Evolutionary conservation across 2,113 vertebrate species (phyloP), one percentile per base, ranked within the genome.

Genomic region (Campylomormyrus tamandua): DNA sequence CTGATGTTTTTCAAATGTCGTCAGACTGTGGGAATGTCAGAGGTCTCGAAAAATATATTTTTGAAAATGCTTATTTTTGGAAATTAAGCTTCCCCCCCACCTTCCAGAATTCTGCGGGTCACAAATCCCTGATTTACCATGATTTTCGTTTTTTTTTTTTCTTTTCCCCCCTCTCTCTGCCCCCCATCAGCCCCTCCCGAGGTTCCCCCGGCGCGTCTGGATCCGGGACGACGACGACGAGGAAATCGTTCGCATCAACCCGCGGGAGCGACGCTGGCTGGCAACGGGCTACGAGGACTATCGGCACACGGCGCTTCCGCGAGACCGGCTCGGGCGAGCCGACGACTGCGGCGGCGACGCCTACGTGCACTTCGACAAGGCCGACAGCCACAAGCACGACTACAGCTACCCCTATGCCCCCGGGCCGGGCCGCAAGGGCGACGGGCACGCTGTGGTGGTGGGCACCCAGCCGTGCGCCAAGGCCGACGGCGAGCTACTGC

Each of bases 221-320:
- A 98, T 99, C 87, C 96, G 96, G 0, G 98, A 97, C 0, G 97
- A 99, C 2, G 98, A 99, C 0, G 98, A 99, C 0, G 98, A 99
- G 92, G 98, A 99, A 92, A 98, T 99, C 0, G 98, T 99, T 52
- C 97, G 98, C 31, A 99, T 99, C 95, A 99, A 99, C 93, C 98
- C 98, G 4, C 95, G 98, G 58, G 98, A 99, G 91, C 97, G 97
- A 94, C 96, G 96, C 93, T 99, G 97, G 97, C 96, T 98, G 93
- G 53, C 56, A 0, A 97, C 97, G 0, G 98, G 98, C 27, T 99
- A 99, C 0, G 98, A 99, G 95, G 98, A 99, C 92, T 99, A 99
- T 93, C 96, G 98, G 56, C 98, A 99, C 58, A 97, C 98, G 2
- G 97, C 97, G 0, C 94, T 97, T n/a, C 35, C 31, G 21, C 93